Evolutionary conservation across 2,888 invertebrate species (phyloP), one percentile per base, ranked within the genome.

Genomic region (Microplitis deprimator): DNA sequence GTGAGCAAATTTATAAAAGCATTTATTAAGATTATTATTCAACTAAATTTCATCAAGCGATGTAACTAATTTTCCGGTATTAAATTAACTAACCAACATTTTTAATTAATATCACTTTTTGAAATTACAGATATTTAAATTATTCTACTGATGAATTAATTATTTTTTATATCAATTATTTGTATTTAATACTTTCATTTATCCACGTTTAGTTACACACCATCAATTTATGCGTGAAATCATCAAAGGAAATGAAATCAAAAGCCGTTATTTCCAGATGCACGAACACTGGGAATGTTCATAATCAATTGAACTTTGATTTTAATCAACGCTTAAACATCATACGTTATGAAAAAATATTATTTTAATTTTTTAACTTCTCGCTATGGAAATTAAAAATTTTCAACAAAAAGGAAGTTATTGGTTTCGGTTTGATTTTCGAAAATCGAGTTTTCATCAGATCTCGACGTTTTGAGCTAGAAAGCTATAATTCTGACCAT

Each of bases 191-290:
- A 13, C 50, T 13, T 71, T 29, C 38, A 29, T 29, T 65, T 10
- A 38, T 38, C n/a, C 29, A 39, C 20, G 7, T 17, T 16, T 17
- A 61, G 38, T n/a, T 29, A 61, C 39, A 71, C 29, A 20, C 38
- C 5, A 71, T 61, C 20, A 71, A 71, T 71, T 71, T 71, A 16
- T 61, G 39, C 50, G 70, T 20, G 38, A 62, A 62, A 71, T 71
- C 13, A 61, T 62, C 61, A 71, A 71, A 61, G 61, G 38, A 62
- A 71, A 61, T 71, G 61, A 38, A 71, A 71, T 71, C 38, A 17
- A 71, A 71, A 61, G 61, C 61, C 39, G 40, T 62, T 71, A 70
- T 60, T 70, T 70, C 70, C 50, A 60, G 60, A 50, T 70, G 60
- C 38, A 38, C n/a, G 70, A 13, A 6, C 59, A 20, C 29, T 38